Base-by-base conservation (phyloP, 2,113 vertebrate genomes). In the Scomber japonicus region DNA sequence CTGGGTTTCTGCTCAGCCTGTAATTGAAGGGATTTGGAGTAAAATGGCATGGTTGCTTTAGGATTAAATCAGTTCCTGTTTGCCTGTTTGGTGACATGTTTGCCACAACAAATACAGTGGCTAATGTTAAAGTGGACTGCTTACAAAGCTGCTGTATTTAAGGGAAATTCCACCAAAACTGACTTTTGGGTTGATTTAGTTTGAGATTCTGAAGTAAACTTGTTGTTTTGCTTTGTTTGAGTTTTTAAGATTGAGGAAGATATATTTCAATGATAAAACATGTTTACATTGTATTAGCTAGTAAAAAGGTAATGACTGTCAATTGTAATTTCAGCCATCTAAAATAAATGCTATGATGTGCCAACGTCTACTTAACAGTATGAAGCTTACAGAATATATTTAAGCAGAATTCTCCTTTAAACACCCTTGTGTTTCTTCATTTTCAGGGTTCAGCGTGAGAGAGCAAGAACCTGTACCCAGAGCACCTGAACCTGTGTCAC, bases 381-480 rank as follows among this genome's bases (percentile, higher is more conserved):
- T 11, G 12, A 45, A 27, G 4, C 13, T 8, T 27, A 6, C 11
- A 44, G 11, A 75, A 14, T 30, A 16, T 7, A 71, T 53, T 21
- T 64, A 2, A 66, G 8, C 48, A 54, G 12, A 67, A 14, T 5
- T 53, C 2, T 67, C 4, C 2, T 65, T 17, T 11, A 11, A 27
- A 9, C 1, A 64, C n/a, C 11, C 59, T 44, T 91, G 11, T 84
- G 49, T 76, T 49, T 90, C 54, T 90, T 63, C 2, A 5, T 64
- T 85, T 94, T 73, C 90, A 99, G 98, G 95, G 68, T 95, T 96
- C 83, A 93, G 67, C 49, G 70, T 93, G 75, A 95, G 92, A 69
- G 96, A 97, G 85, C 88, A 85, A 48, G 96, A 96, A 71, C 77
- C 95, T 40, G 88, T 91, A 75, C 90, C 92, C 1, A 95, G 95